These are phyloP conservation scores for Axis porcinus DNA, from an alignment of 2,113 vertebrate genomes.

Conservation along the genomic window DNA sequence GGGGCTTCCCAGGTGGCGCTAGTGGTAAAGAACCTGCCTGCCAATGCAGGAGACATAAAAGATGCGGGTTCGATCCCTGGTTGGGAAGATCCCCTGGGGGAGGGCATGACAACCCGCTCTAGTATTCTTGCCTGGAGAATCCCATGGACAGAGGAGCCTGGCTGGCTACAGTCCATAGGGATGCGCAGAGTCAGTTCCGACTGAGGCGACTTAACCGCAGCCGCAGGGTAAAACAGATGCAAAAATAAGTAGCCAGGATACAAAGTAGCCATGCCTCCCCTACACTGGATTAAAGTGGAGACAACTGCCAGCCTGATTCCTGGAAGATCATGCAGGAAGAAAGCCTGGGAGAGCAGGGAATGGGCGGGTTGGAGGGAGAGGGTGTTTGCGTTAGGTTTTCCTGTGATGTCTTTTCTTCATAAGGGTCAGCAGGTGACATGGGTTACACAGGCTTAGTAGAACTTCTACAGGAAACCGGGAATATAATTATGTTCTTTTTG, in stretches of 20 bases:
- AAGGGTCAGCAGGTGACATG: neutral
- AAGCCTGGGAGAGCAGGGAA: neutral
- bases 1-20: neutral
- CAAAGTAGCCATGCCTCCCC: neutral
- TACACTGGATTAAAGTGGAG: neutral
- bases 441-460: neutral
- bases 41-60: neutral
- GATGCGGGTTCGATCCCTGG: neutral
- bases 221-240: neutral
- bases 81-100: neutral
- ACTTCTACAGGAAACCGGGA: neutral
- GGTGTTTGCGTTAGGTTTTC: neutral
- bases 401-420: neutral
- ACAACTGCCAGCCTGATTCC: neutral
- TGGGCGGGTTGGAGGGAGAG: neutral
- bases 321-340: neutral
- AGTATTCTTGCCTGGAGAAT: neutral
- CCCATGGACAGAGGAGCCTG: neutral
- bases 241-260: neutral
- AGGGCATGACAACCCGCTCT: neutral
- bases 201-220: neutral
- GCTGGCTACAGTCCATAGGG: neutral
- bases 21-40: neutral
- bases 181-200: accelerated
- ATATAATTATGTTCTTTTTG: neutral